These are phyloP conservation scores for Castor canadensis DNA, from an alignment of 2,113 vertebrate species.

Conservation along the genomic window DNA sequence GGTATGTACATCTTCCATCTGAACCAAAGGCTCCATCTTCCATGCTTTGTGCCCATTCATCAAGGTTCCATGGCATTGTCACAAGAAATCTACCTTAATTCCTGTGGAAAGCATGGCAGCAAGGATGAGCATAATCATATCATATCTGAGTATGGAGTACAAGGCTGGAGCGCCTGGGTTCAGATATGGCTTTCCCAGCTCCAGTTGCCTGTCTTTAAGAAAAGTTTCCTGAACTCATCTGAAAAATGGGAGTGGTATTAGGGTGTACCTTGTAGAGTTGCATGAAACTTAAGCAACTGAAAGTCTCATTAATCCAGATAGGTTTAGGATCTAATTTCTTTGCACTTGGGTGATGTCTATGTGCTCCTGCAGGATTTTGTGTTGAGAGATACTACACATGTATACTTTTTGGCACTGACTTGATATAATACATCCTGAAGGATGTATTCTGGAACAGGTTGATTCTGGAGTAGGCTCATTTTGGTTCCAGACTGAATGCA, in stretches of 20 bases:
- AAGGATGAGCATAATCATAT: background rate
- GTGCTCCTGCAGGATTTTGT: background rate
- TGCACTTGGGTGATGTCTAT: background rate
- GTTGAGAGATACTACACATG: background rate
- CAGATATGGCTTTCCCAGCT: background rate
- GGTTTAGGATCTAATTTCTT: slow-evolving; percentile 1
- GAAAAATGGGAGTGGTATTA: background rate
- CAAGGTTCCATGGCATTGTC: background rate
- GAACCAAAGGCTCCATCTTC: background rate
- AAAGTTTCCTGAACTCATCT: background rate
- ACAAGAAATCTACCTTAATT: background rate
- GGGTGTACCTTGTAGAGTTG: background rate
- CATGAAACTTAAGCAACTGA: background rate
- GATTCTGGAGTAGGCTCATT: background rate
- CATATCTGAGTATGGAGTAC: background rate
- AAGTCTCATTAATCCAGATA: background rate
- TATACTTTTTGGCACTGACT: background rate
- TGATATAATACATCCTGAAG: background rate
- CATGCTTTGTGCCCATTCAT: rapidly evolving
- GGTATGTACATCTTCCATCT: background rate
- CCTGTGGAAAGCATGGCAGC: background rate
- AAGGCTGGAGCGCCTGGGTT: background rate
- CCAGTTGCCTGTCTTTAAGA: background rate
- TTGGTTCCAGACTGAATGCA: background rate
- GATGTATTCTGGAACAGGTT: background rate